These are phyloP conservation scores for Murina feae DNA, from an alignment of 2,113 vertebrate genomes.

Conservation along the genomic window DNA sequence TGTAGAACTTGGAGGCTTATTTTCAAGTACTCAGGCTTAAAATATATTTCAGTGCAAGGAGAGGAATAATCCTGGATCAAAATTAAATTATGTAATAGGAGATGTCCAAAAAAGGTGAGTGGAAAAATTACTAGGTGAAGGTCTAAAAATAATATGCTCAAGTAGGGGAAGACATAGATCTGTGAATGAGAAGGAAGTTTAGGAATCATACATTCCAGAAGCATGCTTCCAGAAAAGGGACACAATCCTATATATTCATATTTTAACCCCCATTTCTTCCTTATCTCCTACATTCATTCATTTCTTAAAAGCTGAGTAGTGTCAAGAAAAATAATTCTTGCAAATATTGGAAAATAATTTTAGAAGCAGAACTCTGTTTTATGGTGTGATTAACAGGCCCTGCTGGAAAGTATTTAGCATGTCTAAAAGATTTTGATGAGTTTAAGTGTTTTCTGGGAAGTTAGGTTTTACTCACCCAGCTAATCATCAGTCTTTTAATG, in stretches of 20 bases:
- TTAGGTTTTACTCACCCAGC: not conserved
- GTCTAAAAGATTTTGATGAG: constrained; percentile 1
- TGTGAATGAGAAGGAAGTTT: not conserved
- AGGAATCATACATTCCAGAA: not conserved
- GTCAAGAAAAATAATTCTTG: not conserved
- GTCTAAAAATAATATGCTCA: not conserved
- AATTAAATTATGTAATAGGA: not conserved
- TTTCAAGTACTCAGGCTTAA: not conserved
- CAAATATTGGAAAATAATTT: not conserved
- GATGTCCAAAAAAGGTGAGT: not conserved
- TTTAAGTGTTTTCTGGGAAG: not conserved
- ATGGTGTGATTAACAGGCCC: not conserved
- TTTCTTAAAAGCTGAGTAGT: not conserved
- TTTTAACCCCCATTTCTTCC: not conserved
- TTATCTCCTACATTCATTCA: not conserved
- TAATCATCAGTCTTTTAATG: not conserved
- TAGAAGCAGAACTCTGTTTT: not conserved
- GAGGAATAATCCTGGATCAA: not conserved
- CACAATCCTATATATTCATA: not conserved
- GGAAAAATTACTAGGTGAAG: not conserved
- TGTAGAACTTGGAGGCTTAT: not conserved
- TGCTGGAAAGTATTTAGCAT: not conserved
- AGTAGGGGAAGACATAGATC: not conserved
- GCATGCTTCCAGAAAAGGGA: not conserved
- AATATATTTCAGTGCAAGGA: not conserved